These are phyloP conservation scores for Panopea generosa DNA, from an alignment of 2,888 invertebrate genomes.

Conservation along the genomic window DNA sequence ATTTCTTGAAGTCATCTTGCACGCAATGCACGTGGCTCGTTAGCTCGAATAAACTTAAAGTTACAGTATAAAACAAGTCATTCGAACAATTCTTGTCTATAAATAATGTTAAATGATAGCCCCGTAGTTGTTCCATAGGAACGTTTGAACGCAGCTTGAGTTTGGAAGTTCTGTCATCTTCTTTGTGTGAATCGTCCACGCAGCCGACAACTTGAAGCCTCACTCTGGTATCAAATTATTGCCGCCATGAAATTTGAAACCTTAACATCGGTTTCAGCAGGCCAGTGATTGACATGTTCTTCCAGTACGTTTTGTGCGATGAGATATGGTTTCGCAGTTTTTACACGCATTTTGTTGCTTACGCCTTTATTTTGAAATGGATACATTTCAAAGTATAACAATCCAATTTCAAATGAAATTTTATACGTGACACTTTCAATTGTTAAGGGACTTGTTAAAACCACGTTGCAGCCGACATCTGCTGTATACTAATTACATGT, in stretches of 20 bases:
- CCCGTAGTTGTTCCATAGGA: not conserved
- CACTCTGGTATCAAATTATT: slow-evolving; percentile 54
- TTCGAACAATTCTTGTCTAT: too few species aligned
- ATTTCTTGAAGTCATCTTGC: too few species aligned
- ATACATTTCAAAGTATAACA: slow-evolving; percentile 53
- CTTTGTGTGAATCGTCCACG: slow-evolving; percentile 38
- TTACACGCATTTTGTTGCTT: slow-evolving; percentile 51
- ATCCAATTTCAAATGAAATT: slow-evolving; percentile 53
- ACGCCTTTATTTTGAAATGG: slow-evolving; percentile 62
- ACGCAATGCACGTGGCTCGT: too few species aligned
- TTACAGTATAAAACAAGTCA: too few species aligned
- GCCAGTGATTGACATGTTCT: slow-evolving; percentile 55
- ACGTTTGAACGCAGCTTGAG: slow-evolving; percentile 48
- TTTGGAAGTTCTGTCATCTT: slow-evolving; percentile 33
- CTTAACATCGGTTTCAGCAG: slow-evolving; percentile 44
- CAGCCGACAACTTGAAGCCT: slow-evolving; percentile 49
- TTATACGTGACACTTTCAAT: slow-evolving; percentile 54
- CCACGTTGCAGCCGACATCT: slow-evolving; percentile 37
- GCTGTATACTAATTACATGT: slow-evolving; percentile 40
- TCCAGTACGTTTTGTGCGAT: slow-evolving; percentile 42
- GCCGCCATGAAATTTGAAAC: slow-evolving; percentile 58
- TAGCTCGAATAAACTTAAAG: too few species aligned
- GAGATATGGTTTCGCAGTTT: slow-evolving; percentile 42
- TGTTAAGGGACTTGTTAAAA: slow-evolving; percentile 31
- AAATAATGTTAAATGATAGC: slow-evolving; percentile 13